Evolutionary conservation across 2,113 vertebrate species (phyloP).

Genomic region (Fulmarus glacialis): DNA sequence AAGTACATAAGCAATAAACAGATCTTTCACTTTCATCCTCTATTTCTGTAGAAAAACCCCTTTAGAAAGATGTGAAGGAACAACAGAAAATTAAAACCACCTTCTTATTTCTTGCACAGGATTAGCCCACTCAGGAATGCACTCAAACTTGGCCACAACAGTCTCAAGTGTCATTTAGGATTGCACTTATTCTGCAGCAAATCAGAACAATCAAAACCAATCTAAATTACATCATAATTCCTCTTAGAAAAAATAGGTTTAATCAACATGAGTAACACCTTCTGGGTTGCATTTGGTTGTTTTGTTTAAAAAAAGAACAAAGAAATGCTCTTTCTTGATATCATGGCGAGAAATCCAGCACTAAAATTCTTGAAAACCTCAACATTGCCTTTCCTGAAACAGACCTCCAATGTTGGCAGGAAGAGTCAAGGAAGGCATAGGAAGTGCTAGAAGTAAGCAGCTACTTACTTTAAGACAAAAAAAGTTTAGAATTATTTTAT

Average conservation of each 20-base stretch:
- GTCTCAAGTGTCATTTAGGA: background rate
- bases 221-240: background rate
- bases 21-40: background rate
- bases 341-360: background rate
- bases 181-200: background rate
- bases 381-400: background rate
- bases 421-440: background rate
- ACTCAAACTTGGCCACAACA: background rate
- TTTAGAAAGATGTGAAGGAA: background rate
- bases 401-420: background rate
- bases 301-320: background rate
- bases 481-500: background rate
- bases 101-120: background rate
- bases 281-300: background rate
- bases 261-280: background rate
- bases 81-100: background rate
- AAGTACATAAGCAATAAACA: background rate
- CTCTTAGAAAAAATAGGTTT: background rate
- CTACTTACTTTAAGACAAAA: background rate
- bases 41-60: background rate
- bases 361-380: background rate
- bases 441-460: background rate
- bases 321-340: background rate
- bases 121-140: background rate
- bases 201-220: background rate